Evolutionary conservation across 2,113 vertebrate genomes (phyloP).

Genomic region (Octodon degus): DNA sequence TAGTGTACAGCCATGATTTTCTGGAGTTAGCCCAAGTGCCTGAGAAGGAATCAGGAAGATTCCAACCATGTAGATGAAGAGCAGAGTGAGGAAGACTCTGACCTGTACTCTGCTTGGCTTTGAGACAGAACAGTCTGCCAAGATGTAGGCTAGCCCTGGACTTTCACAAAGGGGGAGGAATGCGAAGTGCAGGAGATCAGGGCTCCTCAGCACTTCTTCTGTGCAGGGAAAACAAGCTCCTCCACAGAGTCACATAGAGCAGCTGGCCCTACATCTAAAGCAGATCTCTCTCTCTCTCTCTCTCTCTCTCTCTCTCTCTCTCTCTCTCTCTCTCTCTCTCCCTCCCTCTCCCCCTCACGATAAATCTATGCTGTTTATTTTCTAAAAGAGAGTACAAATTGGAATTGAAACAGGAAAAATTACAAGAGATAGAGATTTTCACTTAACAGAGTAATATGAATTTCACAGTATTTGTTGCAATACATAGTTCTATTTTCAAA

Average conservation of each 20-base stretch:
- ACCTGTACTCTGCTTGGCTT: background rate
- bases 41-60: background rate
- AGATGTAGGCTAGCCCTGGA: background rate
- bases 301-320: no score
- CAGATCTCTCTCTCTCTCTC: background rate
- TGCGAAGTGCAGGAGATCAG: background rate
- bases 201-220: background rate
- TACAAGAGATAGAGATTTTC: no score
- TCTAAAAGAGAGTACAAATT: no score
- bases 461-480: no score
- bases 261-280: background rate
- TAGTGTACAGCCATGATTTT: background rate
- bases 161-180: background rate
- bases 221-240: background rate
- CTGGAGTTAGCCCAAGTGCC: background rate
- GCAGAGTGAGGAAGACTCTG: background rate
- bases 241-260: background rate
- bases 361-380: no score
- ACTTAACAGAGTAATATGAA: no score
- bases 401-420: no score
- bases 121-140: background rate
- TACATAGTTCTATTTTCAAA: no score
- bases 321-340: no score
- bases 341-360: no score
- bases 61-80: background rate